These are phyloP conservation scores for Sebastes jordani DNA, from an alignment of 2,797 vertebrate species.

Conservation along the genomic window DNA sequence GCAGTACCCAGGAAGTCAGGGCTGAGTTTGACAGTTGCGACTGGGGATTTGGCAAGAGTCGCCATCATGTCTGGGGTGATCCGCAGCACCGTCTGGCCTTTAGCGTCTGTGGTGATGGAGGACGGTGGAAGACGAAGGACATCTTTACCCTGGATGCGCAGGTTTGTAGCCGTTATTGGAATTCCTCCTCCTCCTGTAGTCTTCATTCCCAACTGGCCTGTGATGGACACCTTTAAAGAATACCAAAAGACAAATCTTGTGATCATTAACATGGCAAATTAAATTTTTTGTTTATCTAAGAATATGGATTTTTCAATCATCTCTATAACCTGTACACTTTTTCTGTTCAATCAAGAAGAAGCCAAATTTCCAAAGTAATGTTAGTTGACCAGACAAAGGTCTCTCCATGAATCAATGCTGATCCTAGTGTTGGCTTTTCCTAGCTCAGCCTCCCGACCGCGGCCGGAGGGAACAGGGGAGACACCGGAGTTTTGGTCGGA, in stretches of 20 bases:
- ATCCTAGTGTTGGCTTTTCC: too few relatives aligned
- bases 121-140: conserved; percentile 94
- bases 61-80: conserved; percentile 99
- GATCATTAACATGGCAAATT: background rate
- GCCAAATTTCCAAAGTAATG: background rate
- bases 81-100: conserved; percentile 96
- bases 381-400: too few relatives aligned
- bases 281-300: background rate
- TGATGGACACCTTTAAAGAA: conserved; percentile 89
- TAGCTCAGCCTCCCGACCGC: too few relatives aligned
- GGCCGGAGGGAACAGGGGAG: too few relatives aligned
- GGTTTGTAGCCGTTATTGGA: conserved; percentile 92
- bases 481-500: too few relatives aligned
- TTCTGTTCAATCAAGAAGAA: background rate
- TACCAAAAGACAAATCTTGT: background rate
- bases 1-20: conserved; percentile 92
- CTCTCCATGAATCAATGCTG: too few relatives aligned
- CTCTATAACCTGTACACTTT: background rate
- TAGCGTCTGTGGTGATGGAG: conserved; percentile 96
- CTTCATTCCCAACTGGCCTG: conserved; percentile 95
- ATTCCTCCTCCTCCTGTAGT: conserved; percentile 84
- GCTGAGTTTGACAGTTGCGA: conserved; percentile 94
- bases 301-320: background rate
- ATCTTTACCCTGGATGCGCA: conserved; percentile 97
- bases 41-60: conserved; percentile 95